phyloP scores from a whole-genome alignment of 2,888 invertebrate genomes.

The Drosophila peninsularis region DNA sequence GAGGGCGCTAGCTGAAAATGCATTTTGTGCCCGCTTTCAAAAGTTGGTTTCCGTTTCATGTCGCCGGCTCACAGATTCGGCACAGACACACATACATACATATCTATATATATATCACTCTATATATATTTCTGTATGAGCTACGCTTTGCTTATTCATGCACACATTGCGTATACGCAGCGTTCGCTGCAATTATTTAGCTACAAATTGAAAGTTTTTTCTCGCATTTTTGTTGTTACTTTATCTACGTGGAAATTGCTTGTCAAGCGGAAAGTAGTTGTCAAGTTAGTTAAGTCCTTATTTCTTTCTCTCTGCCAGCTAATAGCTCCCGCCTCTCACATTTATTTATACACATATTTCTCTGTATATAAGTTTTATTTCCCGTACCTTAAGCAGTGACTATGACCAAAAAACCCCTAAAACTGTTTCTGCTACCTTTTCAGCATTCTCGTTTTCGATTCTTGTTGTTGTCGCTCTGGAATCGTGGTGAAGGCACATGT shows the following conservation, averaged over 20 bases:
- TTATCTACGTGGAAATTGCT: slow-evolving; percentile 83
- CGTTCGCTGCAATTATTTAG: slow-evolving; percentile 48
- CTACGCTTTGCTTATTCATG: slow-evolving; percentile 14
- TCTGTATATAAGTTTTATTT: slow-evolving; percentile 10
- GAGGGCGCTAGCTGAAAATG: slow-evolving; percentile 50
- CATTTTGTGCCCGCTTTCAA: slow-evolving; percentile 71
- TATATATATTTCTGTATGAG: slow-evolving; percentile 5
- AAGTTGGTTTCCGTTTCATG: slow-evolving; percentile 75
- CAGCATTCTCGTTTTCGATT: slow-evolving; percentile 43
- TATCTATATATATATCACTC: neutral
- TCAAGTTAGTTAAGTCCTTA: slow-evolving; percentile 84
- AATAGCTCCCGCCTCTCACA: slow-evolving; percentile 45
- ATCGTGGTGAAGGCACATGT: slow-evolving; percentile 52
- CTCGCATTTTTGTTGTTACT: slow-evolving; percentile 49
- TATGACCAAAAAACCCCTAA: slow-evolving; percentile 41
- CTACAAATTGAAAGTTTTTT: slow-evolving; percentile 43
- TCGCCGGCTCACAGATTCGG: slow-evolving; percentile 42
- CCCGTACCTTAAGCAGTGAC: slow-evolving; percentile 43
- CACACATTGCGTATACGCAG: slow-evolving; percentile 47
- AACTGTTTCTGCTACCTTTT: slow-evolving; percentile 55
- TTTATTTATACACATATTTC: slow-evolving; percentile 7
- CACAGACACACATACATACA: neutral
- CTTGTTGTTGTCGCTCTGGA: slow-evolving; percentile 32
- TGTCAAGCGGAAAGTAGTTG: slow-evolving; percentile 85
- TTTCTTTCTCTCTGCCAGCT: slow-evolving; percentile 68